A percentile compares a stretch with the other conserved stretches of the same genome.
phyloP scores from a whole-genome alignment of 2,797 vertebrate species.

The Aulostomus chinensis region DNA sequence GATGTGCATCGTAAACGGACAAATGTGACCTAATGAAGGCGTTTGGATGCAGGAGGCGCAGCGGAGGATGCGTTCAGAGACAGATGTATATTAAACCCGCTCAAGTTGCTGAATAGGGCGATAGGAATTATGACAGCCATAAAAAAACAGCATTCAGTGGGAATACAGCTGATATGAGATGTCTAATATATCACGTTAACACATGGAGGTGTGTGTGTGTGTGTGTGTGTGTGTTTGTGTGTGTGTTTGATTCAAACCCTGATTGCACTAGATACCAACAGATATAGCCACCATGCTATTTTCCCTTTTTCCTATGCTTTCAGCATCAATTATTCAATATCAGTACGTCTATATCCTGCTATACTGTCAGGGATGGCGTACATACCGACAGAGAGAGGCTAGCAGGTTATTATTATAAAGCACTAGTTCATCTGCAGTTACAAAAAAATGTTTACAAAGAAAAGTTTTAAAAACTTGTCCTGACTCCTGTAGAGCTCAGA shows the following conservation, averaged over 20 bases:
- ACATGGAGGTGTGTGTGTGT: no score
- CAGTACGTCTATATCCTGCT: constrained; percentile 43
- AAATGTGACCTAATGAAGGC: constrained; percentile 61
- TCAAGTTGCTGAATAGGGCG: constrained; percentile 31
- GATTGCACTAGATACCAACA: constrained; percentile 14
- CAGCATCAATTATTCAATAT: constrained; percentile 70
- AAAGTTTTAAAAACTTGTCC: constrained; percentile 48
- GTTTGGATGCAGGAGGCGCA: constrained; percentile 59
- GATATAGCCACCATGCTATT: constrained; percentile 30
- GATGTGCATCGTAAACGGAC: constrained; percentile 58
- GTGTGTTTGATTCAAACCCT: no score
- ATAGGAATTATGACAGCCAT: constrained; percentile 40
- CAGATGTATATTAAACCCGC: constrained; percentile 41
- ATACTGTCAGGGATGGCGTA: constrained; percentile 17
- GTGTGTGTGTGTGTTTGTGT: no score
- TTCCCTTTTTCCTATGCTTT: constrained; percentile 45
- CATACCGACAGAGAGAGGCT: background rate
- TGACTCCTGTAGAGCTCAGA: constrained; percentile 2
- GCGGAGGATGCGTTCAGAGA: constrained; percentile 38
- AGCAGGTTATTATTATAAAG: no score
- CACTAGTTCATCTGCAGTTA: background rate
- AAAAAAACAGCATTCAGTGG: constrained; percentile 30
- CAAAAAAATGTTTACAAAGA: constrained; percentile 2
- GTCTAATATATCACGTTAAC: constrained; percentile 22
- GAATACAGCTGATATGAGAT: constrained; percentile 23